Conservation (phyloP, 2,888 invertebrate species). For the Trileptium ribeirensis region DNA sequence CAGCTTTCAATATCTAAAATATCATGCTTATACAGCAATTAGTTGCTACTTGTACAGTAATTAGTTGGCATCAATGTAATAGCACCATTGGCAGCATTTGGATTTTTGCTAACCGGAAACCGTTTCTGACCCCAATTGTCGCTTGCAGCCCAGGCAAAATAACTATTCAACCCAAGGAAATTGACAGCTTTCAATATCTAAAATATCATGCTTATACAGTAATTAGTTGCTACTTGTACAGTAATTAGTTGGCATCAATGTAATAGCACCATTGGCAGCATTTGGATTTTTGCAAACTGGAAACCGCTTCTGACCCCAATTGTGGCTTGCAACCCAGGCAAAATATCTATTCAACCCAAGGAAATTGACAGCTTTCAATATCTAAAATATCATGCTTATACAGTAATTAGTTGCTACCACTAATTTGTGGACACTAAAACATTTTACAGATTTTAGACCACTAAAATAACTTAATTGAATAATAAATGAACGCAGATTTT, state of each 20-base stretch:
- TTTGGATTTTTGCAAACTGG: constrained; percentile 59
- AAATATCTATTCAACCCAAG: constrained; percentile 57
- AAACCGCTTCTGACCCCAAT: constrained; percentile 64
- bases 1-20: constrained; percentile 7
- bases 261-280: constrained; percentile 62
- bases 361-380: constrained; percentile 1
- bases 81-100: constrained; percentile 59
- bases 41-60: too few species aligned
- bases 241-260: constrained; percentile 62
- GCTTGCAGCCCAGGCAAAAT: constrained; percentile 65
- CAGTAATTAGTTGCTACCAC: too few species aligned
- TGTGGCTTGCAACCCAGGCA: constrained; percentile 66
- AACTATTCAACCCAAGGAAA: constrained; percentile 51
- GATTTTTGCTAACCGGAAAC: constrained; percentile 60
- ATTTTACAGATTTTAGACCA: too few species aligned
- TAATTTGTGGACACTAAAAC: too few species aligned
- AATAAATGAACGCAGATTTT: too few species aligned
- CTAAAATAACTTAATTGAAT: too few species aligned
- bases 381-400: too few species aligned
- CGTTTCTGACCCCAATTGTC: constrained; percentile 67
- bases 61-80: constrained; percentile 63
- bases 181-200: constrained; percentile 11
- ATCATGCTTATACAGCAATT: too few species aligned
- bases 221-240: too few species aligned
- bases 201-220: too few species aligned